Conservation (phyloP, 2,113 vertebrate species). For the Neodontobutis hainanensis region DNA sequence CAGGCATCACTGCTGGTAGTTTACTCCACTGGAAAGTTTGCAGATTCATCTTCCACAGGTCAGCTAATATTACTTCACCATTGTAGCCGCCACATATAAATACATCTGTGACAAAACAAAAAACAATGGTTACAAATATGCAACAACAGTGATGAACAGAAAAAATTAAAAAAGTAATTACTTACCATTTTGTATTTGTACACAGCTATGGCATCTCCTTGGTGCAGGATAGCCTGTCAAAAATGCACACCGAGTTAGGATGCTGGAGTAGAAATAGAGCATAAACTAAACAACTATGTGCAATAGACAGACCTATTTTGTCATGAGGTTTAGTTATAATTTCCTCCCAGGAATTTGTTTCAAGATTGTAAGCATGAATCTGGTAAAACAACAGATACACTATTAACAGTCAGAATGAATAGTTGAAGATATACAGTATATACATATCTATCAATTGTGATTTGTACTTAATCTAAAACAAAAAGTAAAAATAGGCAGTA, state of each 20-base stretch:
- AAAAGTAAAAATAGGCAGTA: no score
- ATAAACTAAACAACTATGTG: background rate
- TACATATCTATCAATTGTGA: background rate
- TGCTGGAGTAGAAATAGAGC: background rate
- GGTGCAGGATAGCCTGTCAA: conserved; percentile 93
- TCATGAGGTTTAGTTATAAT: conserved; percentile 94
- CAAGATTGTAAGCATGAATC: conserved; percentile 97
- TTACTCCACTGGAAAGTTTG: conserved; percentile 94
- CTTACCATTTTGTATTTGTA: conserved; percentile 95
- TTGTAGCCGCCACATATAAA: conserved; percentile 97
- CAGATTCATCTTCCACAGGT: conserved; percentile 94
- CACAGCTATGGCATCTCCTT: conserved; percentile 95
- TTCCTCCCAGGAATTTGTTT: conserved; percentile 98
- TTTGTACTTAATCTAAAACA: no score
- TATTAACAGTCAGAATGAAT: background rate
- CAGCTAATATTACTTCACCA: conserved; percentile 92
- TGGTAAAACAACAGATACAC: conserved; percentile 47
- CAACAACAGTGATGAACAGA: background rate
- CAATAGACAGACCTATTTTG: conserved; percentile 85
- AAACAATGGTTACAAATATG: background rate
- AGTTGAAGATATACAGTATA: background rate
- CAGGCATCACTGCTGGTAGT: conserved; percentile 92
- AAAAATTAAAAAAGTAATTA: background rate
- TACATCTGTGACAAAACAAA: conserved; percentile 81
- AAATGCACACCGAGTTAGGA: conserved; percentile 9